Evolutionary conservation across 1,140 invertebrate genomes (phyloP).

Genomic region (Pygmarrhopalites habei): DNA sequence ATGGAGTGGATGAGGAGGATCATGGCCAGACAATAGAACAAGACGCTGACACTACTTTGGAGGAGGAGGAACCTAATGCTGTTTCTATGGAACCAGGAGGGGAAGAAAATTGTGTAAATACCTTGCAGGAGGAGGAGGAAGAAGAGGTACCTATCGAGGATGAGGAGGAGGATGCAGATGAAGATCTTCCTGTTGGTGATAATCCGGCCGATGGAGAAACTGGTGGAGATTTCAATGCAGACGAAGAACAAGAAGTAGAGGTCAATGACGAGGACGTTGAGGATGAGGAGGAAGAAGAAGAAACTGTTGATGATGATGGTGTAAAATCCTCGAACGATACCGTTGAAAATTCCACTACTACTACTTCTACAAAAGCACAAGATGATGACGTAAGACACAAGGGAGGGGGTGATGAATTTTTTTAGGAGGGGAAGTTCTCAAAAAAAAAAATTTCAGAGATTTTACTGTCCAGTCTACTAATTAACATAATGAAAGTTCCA

Average conservation of each 20-base stretch:
- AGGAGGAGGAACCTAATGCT: neutral
- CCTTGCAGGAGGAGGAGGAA: neutral
- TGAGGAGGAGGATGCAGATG: constrained; percentile 1
- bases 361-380: constrained; percentile 20
- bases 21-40: no score
- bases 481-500: neutral
- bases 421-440: no score
- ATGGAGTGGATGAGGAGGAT: no score
- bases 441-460: no score
- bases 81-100: no score
- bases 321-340: constrained; percentile 24
- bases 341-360: constrained; percentile 24
- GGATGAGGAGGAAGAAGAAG: constrained; percentile 32
- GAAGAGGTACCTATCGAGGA: constrained; percentile 10
- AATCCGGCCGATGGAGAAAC: neutral
- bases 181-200: neutral
- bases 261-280: constrained; percentile 49
- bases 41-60: neutral
- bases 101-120: neutral
- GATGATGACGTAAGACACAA: constrained; percentile 35
- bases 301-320: constrained; percentile 29
- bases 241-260: constrained; percentile 40
- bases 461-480: no score
- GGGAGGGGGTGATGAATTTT: neutral
- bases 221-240: neutral